A percentile compares a stretch with the other conserved stretches of the same genome.
Evolutionary conservation across 2,797 vertebrate genomes (phyloP).

Genomic region (Neoniphon sammara): DNA sequence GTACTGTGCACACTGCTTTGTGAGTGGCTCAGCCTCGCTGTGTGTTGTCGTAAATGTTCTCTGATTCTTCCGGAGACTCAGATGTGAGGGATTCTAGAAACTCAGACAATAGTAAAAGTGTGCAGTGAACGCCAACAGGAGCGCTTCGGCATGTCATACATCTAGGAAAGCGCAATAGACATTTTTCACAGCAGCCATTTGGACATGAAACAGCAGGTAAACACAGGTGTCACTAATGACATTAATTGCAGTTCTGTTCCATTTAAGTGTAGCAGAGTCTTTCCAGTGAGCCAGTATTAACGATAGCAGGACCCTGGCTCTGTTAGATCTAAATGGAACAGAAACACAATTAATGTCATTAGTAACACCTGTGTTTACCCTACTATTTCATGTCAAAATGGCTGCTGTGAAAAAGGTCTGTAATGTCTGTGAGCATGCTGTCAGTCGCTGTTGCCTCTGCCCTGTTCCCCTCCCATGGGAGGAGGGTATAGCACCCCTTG

Average conservation of each 20-base stretch:
- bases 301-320: too few species aligned
- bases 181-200: too few species aligned
- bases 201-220: too few species aligned
- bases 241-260: too few species aligned
- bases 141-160: neutral
- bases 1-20: constrained; percentile 18
- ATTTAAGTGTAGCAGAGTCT: too few species aligned
- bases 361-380: too few species aligned
- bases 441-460: constrained; percentile 6
- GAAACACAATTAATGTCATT: too few species aligned
- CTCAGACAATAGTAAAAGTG: neutral
- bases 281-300: too few species aligned
- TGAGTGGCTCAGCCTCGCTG: constrained; percentile 7
- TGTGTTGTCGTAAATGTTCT: constrained; percentile 24
- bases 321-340: too few species aligned
- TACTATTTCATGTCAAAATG: too few species aligned
- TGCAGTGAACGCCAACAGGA: neutral
- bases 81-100: neutral
- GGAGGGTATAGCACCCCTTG: neutral
- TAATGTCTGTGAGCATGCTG: constrained; percentile 6
- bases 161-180: neutral
- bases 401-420: neutral
- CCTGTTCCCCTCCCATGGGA: neutral
- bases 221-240: too few species aligned
- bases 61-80: constrained; percentile 16